A percentile compares a stretch with the other conserved stretches of the same genome.
phyloP scores from a whole-genome alignment of 1,140 invertebrate genomes.

The Heliconius nattereri region DNA sequence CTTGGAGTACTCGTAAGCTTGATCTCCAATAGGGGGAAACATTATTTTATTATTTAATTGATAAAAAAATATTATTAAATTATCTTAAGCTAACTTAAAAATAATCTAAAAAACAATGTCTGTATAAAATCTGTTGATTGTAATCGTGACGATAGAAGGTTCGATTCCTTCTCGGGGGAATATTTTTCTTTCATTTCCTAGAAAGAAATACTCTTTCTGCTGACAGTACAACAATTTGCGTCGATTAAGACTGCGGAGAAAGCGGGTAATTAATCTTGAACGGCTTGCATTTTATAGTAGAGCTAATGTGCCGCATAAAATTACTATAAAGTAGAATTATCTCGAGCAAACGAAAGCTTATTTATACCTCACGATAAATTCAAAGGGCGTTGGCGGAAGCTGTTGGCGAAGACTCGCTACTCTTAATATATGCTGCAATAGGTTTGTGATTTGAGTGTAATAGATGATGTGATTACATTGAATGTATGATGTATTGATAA shows the following conservation, averaged over 20 bases:
- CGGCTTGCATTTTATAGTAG: conserved; percentile 43
- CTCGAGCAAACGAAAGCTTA: conserved; percentile 56
- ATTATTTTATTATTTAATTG: too few relatives aligned
- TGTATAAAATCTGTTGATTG: too few relatives aligned
- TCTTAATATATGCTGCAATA: conserved; percentile 16
- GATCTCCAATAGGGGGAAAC: too few relatives aligned
- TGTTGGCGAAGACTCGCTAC: conserved; percentile 4
- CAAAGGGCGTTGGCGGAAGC: conserved; percentile 35
- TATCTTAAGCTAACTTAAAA: too few relatives aligned
- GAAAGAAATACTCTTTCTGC: background rate
- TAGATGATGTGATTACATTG: too few relatives aligned
- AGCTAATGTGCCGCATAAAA: conserved; percentile 61
- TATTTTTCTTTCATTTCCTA: too few relatives aligned
- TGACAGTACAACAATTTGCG: conserved; percentile 20
- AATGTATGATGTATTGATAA: too few relatives aligned
- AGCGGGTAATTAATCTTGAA: conserved; percentile 50
- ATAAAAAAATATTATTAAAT: too few relatives aligned
- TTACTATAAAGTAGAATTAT: conserved; percentile 68
- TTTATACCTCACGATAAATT: conserved; percentile 58
- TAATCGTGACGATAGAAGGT: too few relatives aligned
- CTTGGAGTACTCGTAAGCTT: too few relatives aligned
- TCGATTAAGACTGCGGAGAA: conserved; percentile 14
- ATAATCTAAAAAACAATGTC: too few relatives aligned
- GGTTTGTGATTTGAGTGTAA: background rate
- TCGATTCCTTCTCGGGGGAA: too few relatives aligned